These are phyloP conservation scores for Sebastes kiyomatsui DNA, from an alignment of 2,797 vertebrate species.

Conservation along the genomic window DNA sequence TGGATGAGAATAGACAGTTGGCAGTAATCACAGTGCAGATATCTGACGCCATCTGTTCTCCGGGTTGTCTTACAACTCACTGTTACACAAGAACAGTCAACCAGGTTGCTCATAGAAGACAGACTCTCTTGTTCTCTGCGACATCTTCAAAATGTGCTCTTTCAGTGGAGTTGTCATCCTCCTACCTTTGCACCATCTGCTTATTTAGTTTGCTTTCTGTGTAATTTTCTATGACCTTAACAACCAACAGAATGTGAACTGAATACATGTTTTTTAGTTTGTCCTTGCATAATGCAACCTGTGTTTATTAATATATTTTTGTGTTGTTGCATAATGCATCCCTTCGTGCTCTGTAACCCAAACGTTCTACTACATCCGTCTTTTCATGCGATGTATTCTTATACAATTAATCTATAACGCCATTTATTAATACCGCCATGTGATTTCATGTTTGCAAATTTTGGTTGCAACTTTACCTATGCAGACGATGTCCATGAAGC, in stretches of 20 bases:
- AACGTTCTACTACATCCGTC: background rate
- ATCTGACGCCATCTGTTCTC: constrained; percentile 72
- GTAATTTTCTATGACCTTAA: constrained; percentile 39
- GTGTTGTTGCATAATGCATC: constrained; percentile 30
- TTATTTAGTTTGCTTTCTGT: constrained; percentile 12
- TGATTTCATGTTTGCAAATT: background rate
- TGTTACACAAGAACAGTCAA: constrained; percentile 35
- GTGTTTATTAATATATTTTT: constrained; percentile 43
- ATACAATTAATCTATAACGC: background rate
- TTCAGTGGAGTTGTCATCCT: constrained; percentile 27
- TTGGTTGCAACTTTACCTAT: constrained; percentile 83
- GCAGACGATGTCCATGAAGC: constrained; percentile 96
- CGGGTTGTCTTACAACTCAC: constrained; percentile 54
- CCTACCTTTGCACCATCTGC: constrained; percentile 60
- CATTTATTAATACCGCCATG: background rate
- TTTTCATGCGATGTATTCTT: background rate
- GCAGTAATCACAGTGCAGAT: constrained; percentile 56
- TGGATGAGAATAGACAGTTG: constrained; percentile 64
- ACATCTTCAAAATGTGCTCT: constrained; percentile 34
- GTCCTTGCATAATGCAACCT: constrained; percentile 49
- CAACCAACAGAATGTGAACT: constrained; percentile 21
- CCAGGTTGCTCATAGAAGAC: constrained; percentile 40
- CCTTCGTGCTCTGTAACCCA: background rate
- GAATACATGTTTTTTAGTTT: constrained; percentile 42
- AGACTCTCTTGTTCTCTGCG: constrained; percentile 17